Conservation (phyloP, 2,113 vertebrate genomes). For the Bettongia penicillata region DNA sequence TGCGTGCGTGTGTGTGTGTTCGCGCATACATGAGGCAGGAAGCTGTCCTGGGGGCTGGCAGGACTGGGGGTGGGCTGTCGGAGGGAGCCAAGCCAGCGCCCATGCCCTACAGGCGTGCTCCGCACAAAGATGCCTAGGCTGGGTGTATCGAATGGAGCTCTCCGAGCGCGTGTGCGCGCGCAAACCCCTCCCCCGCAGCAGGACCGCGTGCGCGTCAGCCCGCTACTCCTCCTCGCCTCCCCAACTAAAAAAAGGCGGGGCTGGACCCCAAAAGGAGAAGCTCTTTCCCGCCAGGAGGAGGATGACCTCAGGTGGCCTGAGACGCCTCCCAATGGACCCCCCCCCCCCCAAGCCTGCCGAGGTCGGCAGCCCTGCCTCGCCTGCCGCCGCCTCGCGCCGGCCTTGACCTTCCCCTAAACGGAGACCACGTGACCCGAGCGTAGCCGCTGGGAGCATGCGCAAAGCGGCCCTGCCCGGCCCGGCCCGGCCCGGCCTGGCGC, state of each 20-base stretch:
- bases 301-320: background rate
- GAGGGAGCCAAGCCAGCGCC: background rate
- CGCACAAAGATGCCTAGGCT: background rate
- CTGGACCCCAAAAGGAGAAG: background rate
- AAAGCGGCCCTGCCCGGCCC: constrained; percentile 80
- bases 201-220: background rate
- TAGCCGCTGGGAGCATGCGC: constrained; percentile 86
- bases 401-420: constrained; percentile 53
- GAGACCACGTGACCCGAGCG: constrained; percentile 84
- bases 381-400: background rate
- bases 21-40: background rate
- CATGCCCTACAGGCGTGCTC: background rate
- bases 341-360: background rate
- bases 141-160: background rate
- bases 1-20: background rate
- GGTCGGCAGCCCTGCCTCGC: background rate
- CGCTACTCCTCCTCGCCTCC: background rate
- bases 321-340: background rate
- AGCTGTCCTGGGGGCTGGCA: background rate
- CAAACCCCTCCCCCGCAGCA: background rate
- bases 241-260: background rate
- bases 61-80: background rate
- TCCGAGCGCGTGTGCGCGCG: too few species aligned
- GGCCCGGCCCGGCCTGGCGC: constrained; percentile 58
- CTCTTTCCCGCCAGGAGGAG: background rate